A percentile compares a stretch with the other conserved stretches of the same genome.
These are phyloP conservation scores for Coranthus polyacanthus DNA, from an alignment of 2,797 vertebrate genomes.

Conservation along the genomic window DNA sequence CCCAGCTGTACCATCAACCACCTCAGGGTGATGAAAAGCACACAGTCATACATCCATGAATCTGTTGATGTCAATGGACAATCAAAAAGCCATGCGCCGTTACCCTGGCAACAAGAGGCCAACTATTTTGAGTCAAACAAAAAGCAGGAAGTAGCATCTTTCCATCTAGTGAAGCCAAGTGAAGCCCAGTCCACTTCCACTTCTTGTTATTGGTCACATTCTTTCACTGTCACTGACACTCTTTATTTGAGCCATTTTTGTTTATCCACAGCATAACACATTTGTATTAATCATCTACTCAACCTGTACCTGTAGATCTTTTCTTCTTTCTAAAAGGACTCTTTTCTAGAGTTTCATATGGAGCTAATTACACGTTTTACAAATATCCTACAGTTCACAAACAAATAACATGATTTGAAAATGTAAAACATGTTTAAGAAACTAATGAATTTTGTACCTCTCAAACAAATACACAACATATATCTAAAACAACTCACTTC, in stretches of 20 bases:
- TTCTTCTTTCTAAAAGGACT: too few relatives aligned
- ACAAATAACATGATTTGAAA: too few relatives aligned
- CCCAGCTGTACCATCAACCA: neutral
- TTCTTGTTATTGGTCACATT: constrained; percentile 25
- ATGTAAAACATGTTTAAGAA: too few relatives aligned
- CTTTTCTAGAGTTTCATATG: too few relatives aligned
- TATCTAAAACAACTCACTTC: too few relatives aligned
- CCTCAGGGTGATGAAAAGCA: neutral
- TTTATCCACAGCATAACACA: neutral
- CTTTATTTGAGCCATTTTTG: neutral
- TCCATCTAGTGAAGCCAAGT: constrained; percentile 32
- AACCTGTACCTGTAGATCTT: neutral
- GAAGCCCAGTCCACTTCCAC: constrained; percentile 48
- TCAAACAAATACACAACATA: too few relatives aligned
- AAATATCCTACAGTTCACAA: too few relatives aligned
- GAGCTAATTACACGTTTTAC: too few relatives aligned
- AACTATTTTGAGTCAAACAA: constrained; percentile 64
- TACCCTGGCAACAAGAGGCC: constrained; percentile 55
- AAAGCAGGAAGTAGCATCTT: constrained; percentile 76
- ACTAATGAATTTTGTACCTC: too few relatives aligned
- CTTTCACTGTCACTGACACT: constrained; percentile 12
- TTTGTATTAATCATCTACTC: constrained; percentile 13
- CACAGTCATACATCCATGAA: neutral
- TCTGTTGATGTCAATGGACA: constrained; percentile 16
- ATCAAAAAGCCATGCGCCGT: constrained; percentile 24